Conservation (phyloP, 2,888 invertebrate species). For the Amphiduros pacificus region DNA sequence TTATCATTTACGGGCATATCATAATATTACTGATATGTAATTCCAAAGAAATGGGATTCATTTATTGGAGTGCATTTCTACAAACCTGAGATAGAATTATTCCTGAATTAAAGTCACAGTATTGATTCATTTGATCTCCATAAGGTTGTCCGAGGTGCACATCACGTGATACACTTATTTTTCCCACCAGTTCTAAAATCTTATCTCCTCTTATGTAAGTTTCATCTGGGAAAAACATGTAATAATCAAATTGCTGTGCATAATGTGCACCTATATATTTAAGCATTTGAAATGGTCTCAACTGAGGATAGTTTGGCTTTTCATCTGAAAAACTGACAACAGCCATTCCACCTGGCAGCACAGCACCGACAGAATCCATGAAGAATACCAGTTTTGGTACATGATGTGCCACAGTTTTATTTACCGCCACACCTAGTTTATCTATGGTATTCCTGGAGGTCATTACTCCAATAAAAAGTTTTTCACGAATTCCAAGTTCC, state of each 20-base stretch:
- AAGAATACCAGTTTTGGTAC: slow-evolving; percentile 84
- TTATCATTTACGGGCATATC: too few species aligned
- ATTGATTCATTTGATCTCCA: slow-evolving; percentile 31
- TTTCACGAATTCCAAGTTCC: slow-evolving; percentile 89
- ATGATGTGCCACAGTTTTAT: slow-evolving; percentile 81
- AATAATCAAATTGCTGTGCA: slow-evolving; percentile 88
- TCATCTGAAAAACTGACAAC: slow-evolving; percentile 87
- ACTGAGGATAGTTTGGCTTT: slow-evolving; percentile 66
- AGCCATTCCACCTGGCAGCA: slow-evolving; percentile 41
- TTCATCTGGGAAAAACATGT: slow-evolving; percentile 82
- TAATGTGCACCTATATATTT: slow-evolving; percentile 89
- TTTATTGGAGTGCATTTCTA: too few species aligned
- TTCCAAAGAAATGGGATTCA: too few species aligned
- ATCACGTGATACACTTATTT: slow-evolving; percentile 81
- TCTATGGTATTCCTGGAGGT: slow-evolving; percentile 64
- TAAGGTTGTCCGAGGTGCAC: slow-evolving; percentile 75
- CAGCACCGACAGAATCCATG: slow-evolving; percentile 59
- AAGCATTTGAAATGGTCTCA: slow-evolving; percentile 83
- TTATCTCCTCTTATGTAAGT: slow-evolving; percentile 82
- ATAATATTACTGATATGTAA: too few species aligned
- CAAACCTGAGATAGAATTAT: slow-evolving; percentile 77
- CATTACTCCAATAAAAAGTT: slow-evolving; percentile 83
- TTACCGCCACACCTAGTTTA: slow-evolving; percentile 78
- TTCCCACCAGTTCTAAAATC: slow-evolving; percentile 72
- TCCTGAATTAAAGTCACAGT: slow-evolving; percentile 73